Base-by-base conservation (phyloP, 2,888 invertebrate genomes). In the Proisotoma minuta region DNA sequence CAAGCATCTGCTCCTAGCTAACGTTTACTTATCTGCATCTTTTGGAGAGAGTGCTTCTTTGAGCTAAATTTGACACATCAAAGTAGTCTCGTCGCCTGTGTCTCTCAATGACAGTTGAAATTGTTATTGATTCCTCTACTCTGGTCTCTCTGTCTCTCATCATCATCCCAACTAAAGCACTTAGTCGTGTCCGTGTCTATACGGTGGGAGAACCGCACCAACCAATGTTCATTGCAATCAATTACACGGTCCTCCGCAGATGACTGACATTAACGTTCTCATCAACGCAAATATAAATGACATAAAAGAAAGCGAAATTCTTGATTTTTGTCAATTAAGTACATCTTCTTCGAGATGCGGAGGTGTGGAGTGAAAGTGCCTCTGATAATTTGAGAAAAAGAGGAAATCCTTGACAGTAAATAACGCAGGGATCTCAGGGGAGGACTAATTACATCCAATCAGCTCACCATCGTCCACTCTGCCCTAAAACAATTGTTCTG, bases 81-180 rank as follows among this genome's bases (percentile, higher is more conserved):
- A 43, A 56, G 43, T 43, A 58, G n/a, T 12, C 43, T 18, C 12
- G 34, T 4, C 3, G 28, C 54, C 54, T 34, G 39, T 18, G 20
- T 43, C 18, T 43, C 34, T 34, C 53, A 20, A 54, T 63, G 66
- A 63, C 66, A 63, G 63, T 63, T 56, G 59, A 59, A 64, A 64
- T 64, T 64, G 67, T 67, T 67, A 63, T 67, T 67, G 67, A 67
- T 67, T 67, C 67, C 59, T 64, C 58, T 59, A 64, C 62, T 56
- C 43, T 54, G 54, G 27, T 54, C 54, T 54, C 39, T n/a, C 52
- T 27, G 52, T 28, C 12, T 27, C 52, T 28, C 29, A 28, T 28
- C 26, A 18, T 27, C 51, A 15, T n/a, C 28, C 51, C 2, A 27
- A 20, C n/a, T 27, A 22, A 50, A 51, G 51, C 51, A 51, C 51